Evolutionary conservation across 2,113 vertebrate genomes (phyloP).

Genomic region (Nothoprocta perdicaria): DNA sequence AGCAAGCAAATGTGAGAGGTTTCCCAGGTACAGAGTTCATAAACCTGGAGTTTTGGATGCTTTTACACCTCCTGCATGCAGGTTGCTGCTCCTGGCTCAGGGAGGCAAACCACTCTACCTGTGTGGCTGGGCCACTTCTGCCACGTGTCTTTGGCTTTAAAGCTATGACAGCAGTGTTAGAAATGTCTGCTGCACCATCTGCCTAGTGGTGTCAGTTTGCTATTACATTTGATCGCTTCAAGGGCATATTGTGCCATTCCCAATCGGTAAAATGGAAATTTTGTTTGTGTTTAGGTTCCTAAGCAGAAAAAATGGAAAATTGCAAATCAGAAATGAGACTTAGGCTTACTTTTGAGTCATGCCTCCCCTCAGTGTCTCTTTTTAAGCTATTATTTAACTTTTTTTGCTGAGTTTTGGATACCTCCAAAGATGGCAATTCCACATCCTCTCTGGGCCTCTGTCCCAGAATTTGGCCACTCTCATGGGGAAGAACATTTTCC

Average conservation of each 20-base stretch:
- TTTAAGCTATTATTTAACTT: too few relatives aligned
- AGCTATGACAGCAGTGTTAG: neutral
- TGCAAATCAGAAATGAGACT: neutral
- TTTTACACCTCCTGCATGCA: rapidly evolving
- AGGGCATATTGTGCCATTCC: neutral
- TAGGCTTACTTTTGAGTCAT: neutral
- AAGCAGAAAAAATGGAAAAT: neutral
- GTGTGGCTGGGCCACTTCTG: neutral
- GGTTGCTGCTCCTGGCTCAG: neutral
- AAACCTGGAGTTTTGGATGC: neutral
- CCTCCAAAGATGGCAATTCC: neutral
- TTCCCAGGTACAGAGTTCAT: neutral
- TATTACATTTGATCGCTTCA: neutral
- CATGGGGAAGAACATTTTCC: neutral
- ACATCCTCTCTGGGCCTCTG: neutral
- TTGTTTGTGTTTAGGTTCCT: neutral
- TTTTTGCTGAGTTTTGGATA: neutral
- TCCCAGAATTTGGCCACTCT: neutral
- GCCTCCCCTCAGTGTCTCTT: neutral
- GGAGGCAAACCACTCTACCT: neutral
- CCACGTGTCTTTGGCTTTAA: neutral
- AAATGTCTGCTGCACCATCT: neutral
- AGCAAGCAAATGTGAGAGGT: neutral
- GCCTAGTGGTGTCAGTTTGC: neutral
- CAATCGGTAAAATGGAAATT: neutral